Evolutionary conservation across 1,140 invertebrate species (phyloP).

Genomic region (Temnothorax curvispinosus): DNA sequence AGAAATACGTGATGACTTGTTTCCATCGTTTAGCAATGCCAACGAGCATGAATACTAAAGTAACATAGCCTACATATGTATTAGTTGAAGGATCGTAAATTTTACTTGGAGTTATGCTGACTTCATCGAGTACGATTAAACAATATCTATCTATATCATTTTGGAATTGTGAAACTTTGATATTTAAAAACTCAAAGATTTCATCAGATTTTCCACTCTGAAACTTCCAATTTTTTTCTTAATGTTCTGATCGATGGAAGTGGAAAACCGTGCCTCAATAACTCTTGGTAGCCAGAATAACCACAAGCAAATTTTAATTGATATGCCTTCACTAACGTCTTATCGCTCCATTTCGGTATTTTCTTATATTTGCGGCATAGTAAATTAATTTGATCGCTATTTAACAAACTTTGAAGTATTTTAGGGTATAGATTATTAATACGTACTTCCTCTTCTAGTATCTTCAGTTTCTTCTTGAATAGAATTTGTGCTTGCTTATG

Average conservation of each 20-base stretch:
- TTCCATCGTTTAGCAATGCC: not conserved
- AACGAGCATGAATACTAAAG: slow-evolving; percentile 1
- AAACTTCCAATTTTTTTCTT: not conserved
- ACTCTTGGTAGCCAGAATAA: not conserved
- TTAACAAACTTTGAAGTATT: not conserved
- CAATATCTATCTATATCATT: not conserved
- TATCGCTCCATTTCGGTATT: not conserved
- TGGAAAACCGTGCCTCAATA: not conserved
- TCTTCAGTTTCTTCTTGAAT: no score
- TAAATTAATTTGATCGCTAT: not conserved
- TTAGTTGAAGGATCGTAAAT: not conserved
- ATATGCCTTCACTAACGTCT: not conserved
- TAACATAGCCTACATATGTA: no score
- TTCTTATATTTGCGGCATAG: not conserved
- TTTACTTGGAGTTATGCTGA: not conserved
- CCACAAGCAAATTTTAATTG: not conserved
- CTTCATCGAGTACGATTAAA: not conserved
- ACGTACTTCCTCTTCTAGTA: no score
- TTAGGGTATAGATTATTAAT: no score
- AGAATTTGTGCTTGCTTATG: no score
- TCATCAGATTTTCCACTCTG: not conserved
- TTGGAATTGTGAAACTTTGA: not conserved
- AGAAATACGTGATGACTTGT: not conserved
- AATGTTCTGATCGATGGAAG: not conserved
- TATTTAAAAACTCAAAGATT: not conserved